Evolutionary conservation across 1,140 invertebrate species (phyloP).

Genomic region (Dinothrombium tinctorium): DNA sequence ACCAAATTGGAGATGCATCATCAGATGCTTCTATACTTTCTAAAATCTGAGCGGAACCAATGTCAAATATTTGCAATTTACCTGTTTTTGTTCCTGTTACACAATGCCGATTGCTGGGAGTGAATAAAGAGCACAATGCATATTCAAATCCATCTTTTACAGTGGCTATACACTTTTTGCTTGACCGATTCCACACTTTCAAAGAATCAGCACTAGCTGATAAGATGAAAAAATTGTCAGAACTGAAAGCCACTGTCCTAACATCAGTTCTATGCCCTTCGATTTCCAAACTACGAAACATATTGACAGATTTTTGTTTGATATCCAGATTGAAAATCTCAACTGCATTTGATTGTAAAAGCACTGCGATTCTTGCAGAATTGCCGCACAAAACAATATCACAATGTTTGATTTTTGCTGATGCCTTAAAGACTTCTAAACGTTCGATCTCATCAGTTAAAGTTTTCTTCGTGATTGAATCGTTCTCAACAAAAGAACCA

Average conservation of each 20-base stretch:
- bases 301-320: slow-evolving; percentile 24
- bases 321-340: slow-evolving; percentile 18
- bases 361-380: slow-evolving; percentile 21
- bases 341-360: slow-evolving; percentile 26
- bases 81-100: slow-evolving; percentile 70
- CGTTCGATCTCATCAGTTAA: slow-evolving; percentile 43
- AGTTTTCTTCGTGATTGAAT: not conserved
- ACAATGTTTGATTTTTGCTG: slow-evolving; percentile 40
- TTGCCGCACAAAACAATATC: slow-evolving; percentile 38
- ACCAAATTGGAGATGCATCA: slow-evolving; percentile 38
- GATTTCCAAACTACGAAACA: slow-evolving; percentile 36
- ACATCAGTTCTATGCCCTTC: slow-evolving; percentile 73
- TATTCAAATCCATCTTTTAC: slow-evolving; percentile 31
- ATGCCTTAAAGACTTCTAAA: slow-evolving; percentile 35
- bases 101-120: slow-evolving; percentile 71
- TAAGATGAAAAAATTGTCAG: slow-evolving; percentile 49
- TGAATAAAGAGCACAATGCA: slow-evolving; percentile 49
- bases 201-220: slow-evolving; percentile 61
- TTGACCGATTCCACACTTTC: slow-evolving; percentile 76
- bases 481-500: not conserved
- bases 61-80: slow-evolving; percentile 59
- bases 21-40: slow-evolving; percentile 40
- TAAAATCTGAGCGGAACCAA: slow-evolving; percentile 44
- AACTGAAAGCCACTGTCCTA: slow-evolving; percentile 59
- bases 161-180: slow-evolving; percentile 56